Conservation (phyloP, 2,113 vertebrate species). For the Salvator merianae region DNA sequence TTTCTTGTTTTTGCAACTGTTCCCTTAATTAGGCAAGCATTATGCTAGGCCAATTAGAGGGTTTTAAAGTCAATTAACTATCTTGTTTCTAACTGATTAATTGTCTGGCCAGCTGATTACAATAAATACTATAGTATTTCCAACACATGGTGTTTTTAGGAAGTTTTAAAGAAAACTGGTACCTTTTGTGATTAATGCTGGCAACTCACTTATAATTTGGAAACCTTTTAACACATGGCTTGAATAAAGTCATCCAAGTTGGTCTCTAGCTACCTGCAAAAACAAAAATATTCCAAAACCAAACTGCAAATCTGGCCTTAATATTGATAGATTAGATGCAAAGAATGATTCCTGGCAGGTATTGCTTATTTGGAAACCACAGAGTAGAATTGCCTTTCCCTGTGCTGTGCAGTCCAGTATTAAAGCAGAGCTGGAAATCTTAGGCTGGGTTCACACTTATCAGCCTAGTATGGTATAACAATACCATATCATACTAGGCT, state of each 20-base stretch:
- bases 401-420: too few relatives aligned
- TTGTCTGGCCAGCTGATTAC: constrained; percentile 16
- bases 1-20: background rate
- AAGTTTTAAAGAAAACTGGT: constrained; percentile 9
- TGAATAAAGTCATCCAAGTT: background rate
- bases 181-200: background rate
- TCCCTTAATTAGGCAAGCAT: constrained; percentile 20
- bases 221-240: background rate
- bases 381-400: background rate
- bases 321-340: background rate
- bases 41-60: constrained; percentile 3
- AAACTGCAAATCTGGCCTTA: background rate
- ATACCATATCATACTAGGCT: too few relatives aligned
- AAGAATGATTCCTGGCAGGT: background rate
- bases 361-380: too few relatives aligned
- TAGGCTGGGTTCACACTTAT: too few relatives aligned
- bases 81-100: constrained; percentile 23
- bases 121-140: constrained; percentile 1
- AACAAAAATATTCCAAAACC: background rate
- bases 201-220: constrained; percentile 11
- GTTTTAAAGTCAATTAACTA: constrained; percentile 11
- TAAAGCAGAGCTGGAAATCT: too few relatives aligned
- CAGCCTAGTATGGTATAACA: too few relatives aligned
- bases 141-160: constrained; percentile 8
- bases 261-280: too few relatives aligned